phyloP scores from a whole-genome alignment of 2,113 vertebrate genomes.

The Pavo muticus region DNA sequence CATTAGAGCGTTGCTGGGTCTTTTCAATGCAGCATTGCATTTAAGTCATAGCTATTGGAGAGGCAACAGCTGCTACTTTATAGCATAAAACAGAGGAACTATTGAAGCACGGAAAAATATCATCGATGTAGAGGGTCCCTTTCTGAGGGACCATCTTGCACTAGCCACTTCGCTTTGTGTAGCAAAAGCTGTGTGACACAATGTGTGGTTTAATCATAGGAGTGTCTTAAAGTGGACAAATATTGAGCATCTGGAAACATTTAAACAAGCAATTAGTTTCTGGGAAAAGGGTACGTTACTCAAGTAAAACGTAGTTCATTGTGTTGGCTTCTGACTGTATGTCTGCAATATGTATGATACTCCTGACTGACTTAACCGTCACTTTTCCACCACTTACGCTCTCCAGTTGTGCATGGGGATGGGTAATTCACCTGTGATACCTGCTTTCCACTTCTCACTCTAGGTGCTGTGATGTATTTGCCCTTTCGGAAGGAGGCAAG shows the following conservation, averaged over 20 bases:
- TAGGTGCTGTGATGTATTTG: background rate
- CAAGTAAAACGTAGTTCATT: conserved; percentile 13
- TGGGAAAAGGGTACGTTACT: conserved; percentile 19
- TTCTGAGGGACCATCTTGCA: conserved; percentile 46
- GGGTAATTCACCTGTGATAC: background rate
- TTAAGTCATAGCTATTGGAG: background rate
- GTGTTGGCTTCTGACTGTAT: background rate
- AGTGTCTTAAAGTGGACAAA: conserved; percentile 14
- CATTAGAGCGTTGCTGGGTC: background rate
- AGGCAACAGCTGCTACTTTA: conserved; percentile 12
- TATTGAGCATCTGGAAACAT: conserved; percentile 9
- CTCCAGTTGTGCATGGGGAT: background rate
- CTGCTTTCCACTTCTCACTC: too few species aligned
- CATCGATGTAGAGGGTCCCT: background rate
- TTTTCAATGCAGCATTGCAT: background rate
- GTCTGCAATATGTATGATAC: background rate
- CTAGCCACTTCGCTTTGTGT: conserved; percentile 32
- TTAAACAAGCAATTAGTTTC: conserved; percentile 38
- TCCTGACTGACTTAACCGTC: background rate
- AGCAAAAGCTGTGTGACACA: conserved; percentile 53
- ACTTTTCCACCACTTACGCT: background rate
- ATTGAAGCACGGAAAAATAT: background rate
- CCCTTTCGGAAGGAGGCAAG: background rate
- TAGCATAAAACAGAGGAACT: background rate
- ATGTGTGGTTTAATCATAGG: conserved; percentile 28